Evolutionary conservation across 2,797 vertebrate genomes (phyloP).

Genomic region (Momotus momota): DNA sequence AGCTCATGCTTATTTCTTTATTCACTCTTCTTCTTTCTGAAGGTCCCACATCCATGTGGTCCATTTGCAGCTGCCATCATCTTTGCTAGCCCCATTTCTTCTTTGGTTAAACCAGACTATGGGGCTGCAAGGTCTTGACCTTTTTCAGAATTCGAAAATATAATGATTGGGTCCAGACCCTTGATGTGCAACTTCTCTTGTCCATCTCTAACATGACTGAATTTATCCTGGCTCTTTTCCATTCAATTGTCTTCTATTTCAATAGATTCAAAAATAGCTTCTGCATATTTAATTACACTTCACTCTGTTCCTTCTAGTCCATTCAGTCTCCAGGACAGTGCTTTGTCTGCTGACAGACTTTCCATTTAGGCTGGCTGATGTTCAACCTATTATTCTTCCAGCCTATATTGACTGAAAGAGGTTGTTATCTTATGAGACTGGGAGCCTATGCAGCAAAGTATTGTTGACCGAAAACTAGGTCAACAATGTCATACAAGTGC

Average conservation of each 20-base stretch:
- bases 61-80: background rate
- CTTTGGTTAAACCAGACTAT: background rate
- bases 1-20: background rate
- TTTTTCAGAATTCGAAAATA: background rate
- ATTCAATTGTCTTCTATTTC: background rate
- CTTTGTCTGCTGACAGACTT: background rate
- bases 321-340: background rate
- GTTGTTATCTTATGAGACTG: background rate
- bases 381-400: background rate
- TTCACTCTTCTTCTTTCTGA: background rate
- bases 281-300: background rate
- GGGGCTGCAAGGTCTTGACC: background rate
- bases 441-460: background rate
- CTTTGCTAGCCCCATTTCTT: background rate
- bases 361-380: background rate
- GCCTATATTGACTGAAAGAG: background rate
- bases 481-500: background rate
- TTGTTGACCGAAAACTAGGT: slow-evolving; percentile 45
- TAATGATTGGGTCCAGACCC: background rate
- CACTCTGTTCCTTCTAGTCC: background rate
- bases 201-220: background rate
- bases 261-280: background rate
- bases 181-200: background rate
- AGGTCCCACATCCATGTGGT: background rate
- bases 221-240: background rate